Percentiles rank a stretch among this genome's conserved stretches.
Conservation (phyloP, 1,140 invertebrate genomes). For the Drosophila seguyi region DNA sequence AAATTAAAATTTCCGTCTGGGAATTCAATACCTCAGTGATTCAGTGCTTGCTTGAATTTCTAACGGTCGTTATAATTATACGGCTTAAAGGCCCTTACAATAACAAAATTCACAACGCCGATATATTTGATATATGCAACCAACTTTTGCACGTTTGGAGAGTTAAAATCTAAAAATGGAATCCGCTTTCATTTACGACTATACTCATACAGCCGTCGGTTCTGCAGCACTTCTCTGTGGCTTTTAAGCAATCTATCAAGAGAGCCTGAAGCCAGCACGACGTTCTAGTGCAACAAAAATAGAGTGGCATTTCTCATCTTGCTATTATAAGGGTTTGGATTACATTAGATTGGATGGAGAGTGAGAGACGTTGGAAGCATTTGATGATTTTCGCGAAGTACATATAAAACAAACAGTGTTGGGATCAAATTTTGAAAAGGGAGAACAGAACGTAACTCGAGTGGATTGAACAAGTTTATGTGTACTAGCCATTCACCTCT, state of each 20-base stretch:
- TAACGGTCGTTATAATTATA: neutral
- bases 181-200: neutral
- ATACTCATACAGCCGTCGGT: neutral
- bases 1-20: slow-evolving; percentile 26
- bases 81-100: neutral
- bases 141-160: neutral
- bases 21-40: neutral
- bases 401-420: slow-evolving; percentile 28
- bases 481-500: slow-evolving; percentile 60
- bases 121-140: neutral
- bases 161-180: neutral
- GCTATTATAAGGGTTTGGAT: slow-evolving; percentile 1
- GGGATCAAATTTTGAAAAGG: slow-evolving; percentile 17
- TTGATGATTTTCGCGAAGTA: slow-evolving; percentile 81
- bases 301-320: neutral
- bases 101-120: neutral
- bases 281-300: neutral
- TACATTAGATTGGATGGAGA: slow-evolving; percentile 16
- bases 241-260: neutral
- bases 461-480: slow-evolving; percentile 51
- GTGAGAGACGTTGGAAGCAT: slow-evolving; percentile 52
- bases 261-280: neutral
- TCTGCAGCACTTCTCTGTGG: neutral
- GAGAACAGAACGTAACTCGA: slow-evolving; percentile 20
- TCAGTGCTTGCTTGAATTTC: slow-evolving; percentile 15